Base-by-base conservation (phyloP, 2,113 vertebrate species). In the Meles meles region DNA sequence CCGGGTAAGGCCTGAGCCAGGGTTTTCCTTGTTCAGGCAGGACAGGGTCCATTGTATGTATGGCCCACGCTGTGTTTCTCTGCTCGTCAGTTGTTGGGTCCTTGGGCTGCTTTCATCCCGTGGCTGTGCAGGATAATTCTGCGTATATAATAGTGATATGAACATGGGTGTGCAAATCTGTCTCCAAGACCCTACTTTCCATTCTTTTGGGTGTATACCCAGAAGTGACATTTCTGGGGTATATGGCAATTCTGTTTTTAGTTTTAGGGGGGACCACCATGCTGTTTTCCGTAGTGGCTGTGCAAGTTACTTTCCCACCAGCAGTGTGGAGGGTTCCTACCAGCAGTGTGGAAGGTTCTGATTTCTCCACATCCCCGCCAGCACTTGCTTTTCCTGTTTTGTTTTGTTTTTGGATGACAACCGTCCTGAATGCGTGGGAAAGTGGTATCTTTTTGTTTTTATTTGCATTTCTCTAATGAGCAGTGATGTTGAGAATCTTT, bases 161-260 rank as follows among this genome's bases (percentile, higher is more conserved):
- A 67, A 77, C 14, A 39, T 49, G 29, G 3, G 6, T 34, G 9
- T 37, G 27, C 13, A 85, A 23, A 5, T n/a, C 42, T 37, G 27
- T 93, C 81, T 55, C 57, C 52, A 34, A 77, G 12, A 34, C 31
- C 47, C 42, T 47, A 6, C 57, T 93, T 96, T 93, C 37, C 71
- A 2, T 87, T 90, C 23, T 90, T 94, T 82, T n/a, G 89, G 52
- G 34, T 63, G 7, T 59, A 63, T 61, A 72, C 23, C 14, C 18
- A 29, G 49, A 92, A 37, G 13, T 57, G 49, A 76, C 90, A 47
- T 71, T 55, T 25, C 44, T n/a, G 61, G 8, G 34, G 79, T 55
- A 55, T 79, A 49, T 71, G 31, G 57, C 69, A 81, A 67, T 90
- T 97, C 31, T 67, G 61, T n/a, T 96, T 87, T 90, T 89, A 67